Evolutionary conservation across 2,113 vertebrate genomes (phyloP), one percentile per base, ranked within the genome.

Genomic region (Oxyura jamaicensis): DNA sequence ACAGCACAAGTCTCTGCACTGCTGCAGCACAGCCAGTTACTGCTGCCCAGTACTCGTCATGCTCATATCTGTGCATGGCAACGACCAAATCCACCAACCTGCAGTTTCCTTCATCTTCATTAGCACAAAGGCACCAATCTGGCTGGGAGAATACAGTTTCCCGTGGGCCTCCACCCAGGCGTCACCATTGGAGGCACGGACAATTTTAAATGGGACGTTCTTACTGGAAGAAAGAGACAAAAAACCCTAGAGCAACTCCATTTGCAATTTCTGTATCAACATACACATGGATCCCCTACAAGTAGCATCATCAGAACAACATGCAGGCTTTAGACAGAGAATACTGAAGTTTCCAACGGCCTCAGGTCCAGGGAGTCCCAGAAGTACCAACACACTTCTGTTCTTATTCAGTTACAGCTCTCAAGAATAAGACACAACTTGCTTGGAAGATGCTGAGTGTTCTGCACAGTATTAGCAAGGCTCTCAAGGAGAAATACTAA

Each of bases 81-180:
- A 59, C 50, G 28, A 59, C 6, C 31, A 35, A 55, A 31, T 21
- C 16, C 18, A 96, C 96, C 96, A 74, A 99, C 99, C 99, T 98
- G 99, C 99, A 19, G 99, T 99, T 79, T 99, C 99, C 97, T 99
- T 99, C 99, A 99, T 99, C 97, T 99, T 99, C 95, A 99, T 99
- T 28, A 99, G 98, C 7, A 99, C 98, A 42, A 99, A 99, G 89
- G 99, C 99, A 74, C 99, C 99, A 0, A 98, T 98, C 97, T 99
- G 99, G 97, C 99, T 99, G 56, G 99, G 99, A 6, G 99, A 99
- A 88, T 99, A 99, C 35, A 99, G 97, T 75, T 99, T 99, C 63
- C 99, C 99, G 71, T 99, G 99, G 87, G 99, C 99, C 97, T 99
- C 99, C 22, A 99, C 98, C 99, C 99, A 99, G 42, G 99, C 99